These are phyloP conservation scores for Catamblyrhynchus diadema DNA, from an alignment of 2,797 vertebrate genomes.

Conservation along the genomic window DNA sequence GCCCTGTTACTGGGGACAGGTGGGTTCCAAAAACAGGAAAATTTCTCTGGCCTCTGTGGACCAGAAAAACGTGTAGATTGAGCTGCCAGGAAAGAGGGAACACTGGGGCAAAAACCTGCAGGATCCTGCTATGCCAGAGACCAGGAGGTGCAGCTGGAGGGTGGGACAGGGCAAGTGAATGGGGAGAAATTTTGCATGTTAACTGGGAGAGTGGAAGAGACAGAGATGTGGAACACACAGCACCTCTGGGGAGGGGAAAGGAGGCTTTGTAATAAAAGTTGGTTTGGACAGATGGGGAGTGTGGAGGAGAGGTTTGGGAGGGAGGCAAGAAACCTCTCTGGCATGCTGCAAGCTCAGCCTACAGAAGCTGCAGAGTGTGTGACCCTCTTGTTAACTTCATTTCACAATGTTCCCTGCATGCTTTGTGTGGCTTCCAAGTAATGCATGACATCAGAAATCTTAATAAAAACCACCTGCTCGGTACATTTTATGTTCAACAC, in stretches of 20 bases:
- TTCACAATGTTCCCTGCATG: slow-evolving; percentile 54
- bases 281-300: not conserved
- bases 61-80: not conserved
- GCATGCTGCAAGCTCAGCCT: not conserved
- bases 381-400: slow-evolving; percentile 49
- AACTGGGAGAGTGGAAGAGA: not conserved
- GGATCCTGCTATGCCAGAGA: not conserved
- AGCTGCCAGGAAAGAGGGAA: not conserved
- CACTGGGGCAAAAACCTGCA: not conserved
- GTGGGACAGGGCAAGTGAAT: not conserved
- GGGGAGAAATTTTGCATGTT: not conserved
- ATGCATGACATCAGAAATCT: slow-evolving; percentile 49
- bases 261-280: not conserved
- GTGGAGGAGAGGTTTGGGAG: not conserved
- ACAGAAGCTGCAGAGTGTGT: slow-evolving; percentile 55
- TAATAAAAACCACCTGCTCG: slow-evolving; percentile 59
- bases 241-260: not conserved
- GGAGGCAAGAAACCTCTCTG: not conserved
- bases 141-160: not conserved
- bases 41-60: not conserved
- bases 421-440: slow-evolving; percentile 54
- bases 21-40: not conserved
- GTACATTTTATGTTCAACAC: slow-evolving; percentile 1
- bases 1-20: not conserved
- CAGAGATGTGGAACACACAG: not conserved